Evolutionary conservation across 2,888 invertebrate species (phyloP), one percentile per base, ranked within the genome.

Genomic region (Gymnoscelis rufifasciata): DNA sequence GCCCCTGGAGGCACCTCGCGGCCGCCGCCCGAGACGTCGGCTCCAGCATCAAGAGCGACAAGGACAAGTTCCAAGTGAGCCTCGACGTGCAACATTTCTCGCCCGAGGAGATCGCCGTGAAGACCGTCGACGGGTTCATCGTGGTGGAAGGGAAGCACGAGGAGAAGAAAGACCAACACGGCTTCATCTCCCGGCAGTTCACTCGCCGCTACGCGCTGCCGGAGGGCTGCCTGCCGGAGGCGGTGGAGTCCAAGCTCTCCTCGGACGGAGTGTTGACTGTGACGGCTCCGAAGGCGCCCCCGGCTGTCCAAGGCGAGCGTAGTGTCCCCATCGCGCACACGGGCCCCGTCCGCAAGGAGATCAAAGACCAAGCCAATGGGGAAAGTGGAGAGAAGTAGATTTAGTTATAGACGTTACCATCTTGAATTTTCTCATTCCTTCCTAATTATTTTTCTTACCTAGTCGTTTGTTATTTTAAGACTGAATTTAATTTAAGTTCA

Each of bases 91-190:
- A 93, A 54, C 93, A 94, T 59, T 95, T 94, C 60, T 73, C 90
- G 4, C 95, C 95, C 0, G 91, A 92, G 31, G 95, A 95, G 68
- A 91, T 95, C 27, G 88, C 89, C 4, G 94, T 95, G 5, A 94
- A 94, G 74, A 93, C 93, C 0, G 89, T 91, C 0, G 94, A 93
- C 43, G 91, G 92, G 28, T 89, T 79, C 39, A 90, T 95, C 10
- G 89, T 94, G 1, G 90, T 94, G 0, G 94, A 95, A 74, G 95
- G 93, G 0, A 94, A 93, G 66, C 95, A 95, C 62, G 93, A 94
- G 60, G 94, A 95, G 69, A 92, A 92, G 64, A 90, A 92, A 51
- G 94, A 94, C 61, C 91, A 92, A 19, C 92, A 93, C 60, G 94
- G 95, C 0, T 92, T 86, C 55, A 91, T 95, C 42, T 92, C 93